Evolutionary conservation across 2,888 invertebrate species (phyloP).

Genomic region (Dugesia japonica): DNA sequence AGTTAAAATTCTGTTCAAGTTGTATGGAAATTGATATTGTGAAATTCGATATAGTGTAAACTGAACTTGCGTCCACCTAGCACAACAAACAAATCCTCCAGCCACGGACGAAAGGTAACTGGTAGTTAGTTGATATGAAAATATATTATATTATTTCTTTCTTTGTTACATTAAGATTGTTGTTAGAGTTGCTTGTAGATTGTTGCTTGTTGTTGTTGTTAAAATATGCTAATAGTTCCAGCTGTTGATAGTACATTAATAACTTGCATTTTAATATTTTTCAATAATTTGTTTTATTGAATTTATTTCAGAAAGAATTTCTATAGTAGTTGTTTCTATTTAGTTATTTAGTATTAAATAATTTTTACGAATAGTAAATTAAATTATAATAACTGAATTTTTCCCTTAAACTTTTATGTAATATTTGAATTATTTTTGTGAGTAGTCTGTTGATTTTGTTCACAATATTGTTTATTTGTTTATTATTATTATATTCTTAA

Average conservation of each 20-base stretch:
- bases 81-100: not conserved
- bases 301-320: no score
- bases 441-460: no score
- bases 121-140: not conserved
- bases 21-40: not conserved
- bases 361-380: no score
- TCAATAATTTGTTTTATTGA: no score
- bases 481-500: no score
- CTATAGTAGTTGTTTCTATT: no score
- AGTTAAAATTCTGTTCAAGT: not conserved
- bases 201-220: not conserved
- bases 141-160: not conserved
- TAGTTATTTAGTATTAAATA: no score
- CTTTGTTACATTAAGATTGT: not conserved
- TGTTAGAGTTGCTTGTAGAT: no score
- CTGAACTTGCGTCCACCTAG: not conserved
- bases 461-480: no score
- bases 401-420: no score
- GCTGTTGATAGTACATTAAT: not conserved
- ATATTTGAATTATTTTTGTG: no score
- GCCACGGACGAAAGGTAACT: not conserved
- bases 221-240: not conserved
- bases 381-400: no score
- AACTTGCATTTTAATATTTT: not conserved
- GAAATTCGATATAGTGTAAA: not conserved